A percentile compares a stretch with the other conserved stretches of the same genome.
phyloP scores from a whole-genome alignment of 2,113 vertebrate genomes.

The Microtus pennsylvanicus region DNA sequence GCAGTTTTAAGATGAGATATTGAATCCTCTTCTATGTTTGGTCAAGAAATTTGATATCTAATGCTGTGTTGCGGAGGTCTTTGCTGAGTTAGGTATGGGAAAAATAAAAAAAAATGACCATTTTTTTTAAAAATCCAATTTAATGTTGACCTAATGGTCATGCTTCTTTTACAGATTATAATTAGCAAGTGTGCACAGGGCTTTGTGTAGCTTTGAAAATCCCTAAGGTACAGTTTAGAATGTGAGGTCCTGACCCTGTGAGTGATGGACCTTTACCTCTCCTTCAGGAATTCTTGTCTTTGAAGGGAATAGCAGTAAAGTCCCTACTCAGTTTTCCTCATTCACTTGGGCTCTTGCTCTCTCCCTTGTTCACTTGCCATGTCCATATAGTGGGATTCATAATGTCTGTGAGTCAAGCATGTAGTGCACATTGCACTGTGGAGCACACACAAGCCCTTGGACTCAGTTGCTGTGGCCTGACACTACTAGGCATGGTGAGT shows the following conservation, averaged over 20 bases:
- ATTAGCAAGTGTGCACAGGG: background rate
- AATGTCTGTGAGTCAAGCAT: background rate
- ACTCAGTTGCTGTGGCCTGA: background rate
- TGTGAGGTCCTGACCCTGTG: background rate
- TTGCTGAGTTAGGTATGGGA: background rate
- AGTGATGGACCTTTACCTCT: background rate
- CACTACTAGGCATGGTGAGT: background rate
- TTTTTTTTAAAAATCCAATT: background rate
- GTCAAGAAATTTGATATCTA: slow-evolving; percentile 65
- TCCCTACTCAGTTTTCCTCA: background rate
- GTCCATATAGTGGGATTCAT: background rate
- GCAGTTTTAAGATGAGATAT: slow-evolving; percentile 61
- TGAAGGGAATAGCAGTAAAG: background rate
- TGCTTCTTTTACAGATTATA: slow-evolving; percentile 11
- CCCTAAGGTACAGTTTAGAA: background rate
- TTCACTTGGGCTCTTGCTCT: background rate
- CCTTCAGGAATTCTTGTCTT: background rate
- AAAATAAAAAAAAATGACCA: background rate
- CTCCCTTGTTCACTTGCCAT: background rate
- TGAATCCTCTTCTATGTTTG: slow-evolving; percentile 70
- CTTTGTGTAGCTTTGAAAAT: background rate
- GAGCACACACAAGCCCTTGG: background rate
- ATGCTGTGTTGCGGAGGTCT: slow-evolving; percentile 10
- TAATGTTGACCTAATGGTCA: slow-evolving; percentile 17
- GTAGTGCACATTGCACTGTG: background rate